Conservation (phyloP, 2,113 vertebrate genomes). For the Genyomyrus donnyi region DNA sequence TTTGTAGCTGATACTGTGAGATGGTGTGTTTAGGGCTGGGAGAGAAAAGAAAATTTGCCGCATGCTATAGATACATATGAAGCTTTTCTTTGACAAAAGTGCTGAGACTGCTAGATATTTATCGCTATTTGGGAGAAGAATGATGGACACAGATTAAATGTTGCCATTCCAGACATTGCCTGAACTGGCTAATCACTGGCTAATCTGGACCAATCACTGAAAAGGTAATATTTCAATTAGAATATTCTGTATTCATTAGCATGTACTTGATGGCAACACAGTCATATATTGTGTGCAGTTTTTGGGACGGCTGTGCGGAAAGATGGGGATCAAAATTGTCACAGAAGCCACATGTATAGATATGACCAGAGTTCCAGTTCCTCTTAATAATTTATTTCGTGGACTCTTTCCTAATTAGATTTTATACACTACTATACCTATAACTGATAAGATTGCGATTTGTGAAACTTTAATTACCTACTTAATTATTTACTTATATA, state of each 20-base stretch:
- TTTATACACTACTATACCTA: not conserved
- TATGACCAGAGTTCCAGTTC: not conserved
- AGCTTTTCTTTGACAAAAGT: not conserved
- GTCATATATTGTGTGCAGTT: not conserved
- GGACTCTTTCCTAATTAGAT: not conserved
- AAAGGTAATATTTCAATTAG: not conserved
- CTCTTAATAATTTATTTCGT: not conserved
- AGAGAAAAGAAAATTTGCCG: not conserved
- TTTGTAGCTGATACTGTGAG: not conserved
- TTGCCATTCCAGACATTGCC: not conserved
- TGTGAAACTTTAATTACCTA: not conserved
- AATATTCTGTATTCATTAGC: not conserved
- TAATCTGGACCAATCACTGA: not conserved
- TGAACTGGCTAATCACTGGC: not conserved
- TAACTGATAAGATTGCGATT: not conserved
- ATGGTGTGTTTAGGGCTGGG: not conserved
- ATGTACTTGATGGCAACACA: not conserved
- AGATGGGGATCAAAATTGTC: not conserved
- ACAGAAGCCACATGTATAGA: not conserved
- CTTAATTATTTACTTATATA: conserved; percentile 20
- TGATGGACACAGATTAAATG: not conserved
- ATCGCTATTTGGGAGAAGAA: not conserved
- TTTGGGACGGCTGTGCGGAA: not conserved
- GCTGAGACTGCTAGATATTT: not conserved
- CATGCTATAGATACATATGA: not conserved